Percentiles rank a stretch among this genome's conserved stretches.
phyloP scores from a whole-genome alignment of 2,888 invertebrate species.

The Drosophila parthenogenetica region DNA sequence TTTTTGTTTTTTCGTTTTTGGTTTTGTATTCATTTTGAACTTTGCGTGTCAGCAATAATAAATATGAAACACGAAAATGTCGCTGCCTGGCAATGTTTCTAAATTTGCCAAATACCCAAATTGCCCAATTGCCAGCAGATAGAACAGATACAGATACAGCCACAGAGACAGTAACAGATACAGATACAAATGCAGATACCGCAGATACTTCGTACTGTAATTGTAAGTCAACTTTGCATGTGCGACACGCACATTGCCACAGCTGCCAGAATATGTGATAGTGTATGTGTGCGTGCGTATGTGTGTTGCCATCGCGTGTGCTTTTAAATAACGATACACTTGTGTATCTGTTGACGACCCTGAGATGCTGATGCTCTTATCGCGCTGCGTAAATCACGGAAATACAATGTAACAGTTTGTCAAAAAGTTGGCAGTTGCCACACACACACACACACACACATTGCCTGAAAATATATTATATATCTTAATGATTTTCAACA shows the following conservation, averaged over 20 bases:
- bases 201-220: conserved; percentile 35
- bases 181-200: conserved; percentile 24
- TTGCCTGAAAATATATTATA: conserved; percentile 49
- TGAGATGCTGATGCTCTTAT: conserved; percentile 55
- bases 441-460: conserved; percentile 13
- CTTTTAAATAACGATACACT: conserved; percentile 62
- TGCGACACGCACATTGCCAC: conserved; percentile 44
- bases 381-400: conserved; percentile 62
- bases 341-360: conserved; percentile 46
- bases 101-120: conserved; percentile 52
- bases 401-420: conserved; percentile 71
- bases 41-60: conserved; percentile 69
- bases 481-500: conserved; percentile 68
- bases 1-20: conserved; percentile 8
- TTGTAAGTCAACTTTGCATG: conserved; percentile 59
- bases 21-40: conserved; percentile 42
- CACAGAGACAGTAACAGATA: conserved; percentile 11
- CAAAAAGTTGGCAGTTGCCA: conserved; percentile 55
- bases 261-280: conserved; percentile 8
- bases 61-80: conserved; percentile 36
- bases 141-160: conserved; percentile 26
- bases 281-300: conserved; percentile 5
- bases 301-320: conserved; percentile 50
- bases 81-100: conserved; percentile 34
- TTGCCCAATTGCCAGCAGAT: conserved; percentile 39